Base-by-base conservation (phyloP, 2,113 vertebrate species). In the Odontesthes bonariensis region DNA sequence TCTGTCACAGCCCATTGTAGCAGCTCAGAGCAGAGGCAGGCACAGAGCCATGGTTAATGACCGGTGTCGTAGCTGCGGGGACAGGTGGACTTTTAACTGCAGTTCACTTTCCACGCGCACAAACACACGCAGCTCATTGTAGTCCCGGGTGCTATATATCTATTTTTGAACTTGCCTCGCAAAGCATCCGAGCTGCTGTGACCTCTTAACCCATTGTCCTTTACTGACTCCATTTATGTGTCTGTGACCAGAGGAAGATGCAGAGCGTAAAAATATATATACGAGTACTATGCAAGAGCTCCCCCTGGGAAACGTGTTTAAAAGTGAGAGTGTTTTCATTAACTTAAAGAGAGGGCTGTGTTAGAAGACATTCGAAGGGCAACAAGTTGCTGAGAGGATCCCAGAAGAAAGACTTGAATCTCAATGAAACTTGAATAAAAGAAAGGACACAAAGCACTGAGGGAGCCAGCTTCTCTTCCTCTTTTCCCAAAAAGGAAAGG, bases 151-250 rank as follows among this genome's bases (percentile, higher is more conserved):
- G 72, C 74, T 75, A 31, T 69, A 57, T 42, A 35, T 75, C 47
- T 60, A 92, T 94, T 94, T 93, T 90, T 5, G 79, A 92, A 81
- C 77, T 61, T 91, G 90, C 85, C 88, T 85, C 31, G 75, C 73
- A 13, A 91, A 92, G 88, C 52, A 93, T 89, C 63, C 58, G 63
- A 80, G 76, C 79, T 67, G 6, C 65, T 17, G 46, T 82, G 82
- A 82, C 83, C 85, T 79, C 77, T 79, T 84, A 77, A 90, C 81
- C 86, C 76, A 60, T 65, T 31, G 70, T 84, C 71, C 71, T 69
- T 66, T 38, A 8, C 59, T 73, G 51, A 17, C 8, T 19, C 33
- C 17, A 52, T 69, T 14, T 49, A 40, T 58, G 71, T 47, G 8
- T 49, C 47, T 55, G 13, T 22, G 17, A 20, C 27, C 40, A 47